Evolutionary conservation across 1,140 invertebrate species (phyloP).

Genomic region (Orchestia grillus): DNA sequence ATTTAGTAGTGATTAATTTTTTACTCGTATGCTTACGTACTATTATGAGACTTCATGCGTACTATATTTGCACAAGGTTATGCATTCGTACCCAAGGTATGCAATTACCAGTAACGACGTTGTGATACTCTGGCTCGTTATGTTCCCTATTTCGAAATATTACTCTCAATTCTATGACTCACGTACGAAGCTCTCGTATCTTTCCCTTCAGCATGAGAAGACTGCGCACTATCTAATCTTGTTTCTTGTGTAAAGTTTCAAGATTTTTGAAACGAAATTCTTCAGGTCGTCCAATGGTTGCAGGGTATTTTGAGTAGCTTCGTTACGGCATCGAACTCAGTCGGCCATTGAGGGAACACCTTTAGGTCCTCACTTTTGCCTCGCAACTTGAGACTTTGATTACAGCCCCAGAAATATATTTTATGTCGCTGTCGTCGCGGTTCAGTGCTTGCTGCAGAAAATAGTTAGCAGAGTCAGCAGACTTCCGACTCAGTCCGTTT

Average conservation of each 20-base stretch:
- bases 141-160: no score
- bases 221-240: not conserved
- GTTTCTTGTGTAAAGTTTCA: not conserved
- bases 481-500: not conserved
- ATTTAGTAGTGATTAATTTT: no score
- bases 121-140: no score
- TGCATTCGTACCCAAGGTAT: not conserved
- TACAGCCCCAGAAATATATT: not conserved
- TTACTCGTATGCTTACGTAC: not conserved
- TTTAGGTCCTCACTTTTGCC: not conserved
- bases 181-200: not conserved
- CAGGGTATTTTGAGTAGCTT: slow-evolving; percentile 6
- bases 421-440: not conserved
- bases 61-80: not conserved
- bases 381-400: not conserved
- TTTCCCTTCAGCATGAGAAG: not conserved
- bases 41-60: not conserved
- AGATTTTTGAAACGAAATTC: not conserved
- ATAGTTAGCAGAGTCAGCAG: not conserved
- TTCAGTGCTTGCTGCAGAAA: not conserved
- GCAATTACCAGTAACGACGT: not conserved
- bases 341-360: slow-evolving; percentile 23
- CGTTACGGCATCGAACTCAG: slow-evolving; percentile 10
- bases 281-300: not conserved
- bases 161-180: not conserved